Percentiles rank a stretch among this genome's conserved stretches.
These are phyloP conservation scores for Callithrix jacchus DNA, from an alignment of 2,113 vertebrate genomes.

Conservation along the genomic window DNA sequence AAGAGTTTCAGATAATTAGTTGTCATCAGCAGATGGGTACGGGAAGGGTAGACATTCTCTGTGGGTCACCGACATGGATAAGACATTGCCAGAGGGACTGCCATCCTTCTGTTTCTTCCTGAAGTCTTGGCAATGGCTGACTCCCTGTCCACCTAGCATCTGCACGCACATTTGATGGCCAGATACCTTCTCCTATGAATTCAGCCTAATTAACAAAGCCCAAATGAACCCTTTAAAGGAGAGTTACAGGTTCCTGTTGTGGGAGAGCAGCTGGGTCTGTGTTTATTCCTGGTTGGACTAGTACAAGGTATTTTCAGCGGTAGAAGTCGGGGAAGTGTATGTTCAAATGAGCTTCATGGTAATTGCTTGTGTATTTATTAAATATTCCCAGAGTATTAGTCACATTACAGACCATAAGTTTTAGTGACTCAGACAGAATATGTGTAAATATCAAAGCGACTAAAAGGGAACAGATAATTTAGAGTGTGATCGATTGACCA, in stretches of 20 bases:
- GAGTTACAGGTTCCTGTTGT: not conserved
- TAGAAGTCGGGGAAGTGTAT: not conserved
- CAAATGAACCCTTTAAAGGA: not conserved
- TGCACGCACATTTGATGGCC: not conserved
- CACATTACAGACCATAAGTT: constrained; percentile 54
- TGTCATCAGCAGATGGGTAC: constrained; percentile 76
- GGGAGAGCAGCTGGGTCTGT: not conserved
- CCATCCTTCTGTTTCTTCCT: not conserved
- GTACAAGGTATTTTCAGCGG: not conserved
- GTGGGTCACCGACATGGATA: not conserved
- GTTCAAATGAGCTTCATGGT: not conserved
- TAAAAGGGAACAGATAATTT: constrained; percentile 43
- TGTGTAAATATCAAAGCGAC: constrained; percentile 59
- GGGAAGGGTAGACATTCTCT: constrained; percentile 41
- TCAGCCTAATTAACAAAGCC: not conserved
- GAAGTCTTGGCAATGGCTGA: not conserved
- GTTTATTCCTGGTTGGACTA: not conserved
- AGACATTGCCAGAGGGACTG: constrained; percentile 12
- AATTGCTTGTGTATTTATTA: constrained; percentile 46
- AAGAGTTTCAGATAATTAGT: constrained; percentile 74
- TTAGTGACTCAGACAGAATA: constrained; percentile 61
- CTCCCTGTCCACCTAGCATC: not conserved
- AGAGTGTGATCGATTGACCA: constrained; percentile 4
- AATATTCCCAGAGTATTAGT: constrained; percentile 45
- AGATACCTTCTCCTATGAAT: not conserved